Base-by-base conservation (phyloP, 2,888 invertebrate genomes). In the Rhagium mordax region DNA sequence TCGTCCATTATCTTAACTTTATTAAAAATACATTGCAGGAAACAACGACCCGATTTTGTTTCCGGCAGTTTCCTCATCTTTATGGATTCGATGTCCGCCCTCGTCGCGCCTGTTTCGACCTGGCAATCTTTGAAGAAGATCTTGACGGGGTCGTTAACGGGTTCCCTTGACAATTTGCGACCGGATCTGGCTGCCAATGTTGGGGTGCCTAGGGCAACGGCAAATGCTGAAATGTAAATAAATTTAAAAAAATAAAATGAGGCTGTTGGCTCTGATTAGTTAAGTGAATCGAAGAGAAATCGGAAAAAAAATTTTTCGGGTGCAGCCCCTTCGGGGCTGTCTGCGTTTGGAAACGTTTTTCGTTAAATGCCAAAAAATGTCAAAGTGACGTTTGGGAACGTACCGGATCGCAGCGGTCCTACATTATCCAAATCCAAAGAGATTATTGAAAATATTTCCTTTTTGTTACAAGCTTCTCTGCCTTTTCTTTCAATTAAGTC, bases 21-120 rank as follows among this genome's bases (percentile, higher is more conserved):
- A 53, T 83, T 82, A 57, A 87, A 85, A 10, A 87, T 60, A 68
- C 88, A 88, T 65, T 87, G 85, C 16, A 87, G 47, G 10, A 74
- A 65, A 29, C 78, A 78, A 1, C 55, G 57, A 4, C 86, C 87
- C 48, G 81, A 77, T 60, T 84, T 81, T 8, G 83, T 82, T 47
- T 80, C 73, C 0, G 88, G 88, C 4, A 86, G 48, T 74, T 85
- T 82, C 57, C 83, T 79, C 27, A 76, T 75, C 55, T 78, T 78
- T 7, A 87, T 41, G 0, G 79, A 72, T 68, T 84, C 80, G 10
- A 87, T 61, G 74, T 87, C 88, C 0, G 79, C 84, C 51, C 81
- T 82, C 4, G 83, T 79, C 1, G 86, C 88, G 2, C 85, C 85
- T 4, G 82, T 78, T 81, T 86, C 81, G 8, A 71, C 69, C 61